A percentile compares a stretch with the other conserved stretches of the same genome.
Conservation (phyloP, 2,888 invertebrate genomes). For the Chrysolina haemoptera region DNA sequence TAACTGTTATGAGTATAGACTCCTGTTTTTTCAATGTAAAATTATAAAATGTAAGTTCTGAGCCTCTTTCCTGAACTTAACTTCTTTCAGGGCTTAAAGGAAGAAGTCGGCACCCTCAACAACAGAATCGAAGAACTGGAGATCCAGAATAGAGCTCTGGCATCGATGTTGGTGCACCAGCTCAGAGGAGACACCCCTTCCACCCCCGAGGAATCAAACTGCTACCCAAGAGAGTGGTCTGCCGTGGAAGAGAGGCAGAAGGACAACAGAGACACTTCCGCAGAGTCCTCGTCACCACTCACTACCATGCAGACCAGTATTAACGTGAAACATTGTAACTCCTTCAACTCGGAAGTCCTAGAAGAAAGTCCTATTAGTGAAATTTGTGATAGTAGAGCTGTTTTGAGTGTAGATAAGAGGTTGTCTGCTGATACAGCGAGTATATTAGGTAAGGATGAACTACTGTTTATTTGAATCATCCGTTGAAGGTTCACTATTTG, state of each 20-base stretch:
- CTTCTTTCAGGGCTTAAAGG: conserved; percentile 78
- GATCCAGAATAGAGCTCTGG: conserved; percentile 83
- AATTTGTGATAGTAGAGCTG: conserved; percentile 54
- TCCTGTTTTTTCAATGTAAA: not conserved
- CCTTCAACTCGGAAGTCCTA: conserved; percentile 67
- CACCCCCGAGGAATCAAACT: conserved; percentile 45
- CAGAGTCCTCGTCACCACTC: conserved; percentile 48
- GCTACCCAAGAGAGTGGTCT: conserved; percentile 47
- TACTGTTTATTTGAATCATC: not conserved
- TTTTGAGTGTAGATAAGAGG: conserved; percentile 62
- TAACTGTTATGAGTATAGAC: too few relatives aligned
- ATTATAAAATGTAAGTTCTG: not conserved
- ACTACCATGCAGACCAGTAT: conserved; percentile 60
- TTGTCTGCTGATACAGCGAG: conserved; percentile 64
- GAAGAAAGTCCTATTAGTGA: conserved; percentile 56
- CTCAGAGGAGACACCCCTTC: conserved; percentile 68
- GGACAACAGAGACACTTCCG: conserved; percentile 31
- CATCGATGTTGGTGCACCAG: conserved; percentile 79
- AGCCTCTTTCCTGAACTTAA: not conserved
- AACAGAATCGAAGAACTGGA: conserved; percentile 84
- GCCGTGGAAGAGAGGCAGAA: conserved; percentile 38
- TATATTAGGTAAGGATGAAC: conserved; percentile 59
- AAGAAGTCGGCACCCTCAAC: conserved; percentile 83
- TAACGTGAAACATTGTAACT: conserved; percentile 67
- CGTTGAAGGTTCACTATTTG: too few relatives aligned